Evolutionary conservation across 64 coral and sea anemone species (phyloP).

Genomic region (Catalaphyllia jardinei): DNA sequence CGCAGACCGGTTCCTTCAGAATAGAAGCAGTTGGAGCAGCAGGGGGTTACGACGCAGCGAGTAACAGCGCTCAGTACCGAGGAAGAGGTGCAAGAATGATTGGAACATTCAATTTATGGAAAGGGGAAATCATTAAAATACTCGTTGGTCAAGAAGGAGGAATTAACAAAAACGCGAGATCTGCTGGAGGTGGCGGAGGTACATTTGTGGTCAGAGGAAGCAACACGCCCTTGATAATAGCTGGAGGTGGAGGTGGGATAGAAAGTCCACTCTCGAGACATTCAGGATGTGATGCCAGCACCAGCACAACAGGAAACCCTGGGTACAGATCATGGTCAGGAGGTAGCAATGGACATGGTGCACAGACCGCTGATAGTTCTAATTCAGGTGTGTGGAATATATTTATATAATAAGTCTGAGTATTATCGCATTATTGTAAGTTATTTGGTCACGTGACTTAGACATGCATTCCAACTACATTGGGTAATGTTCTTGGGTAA

Average conservation of each 20-base stretch:
- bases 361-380: background rate
- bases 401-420: no score
- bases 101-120: no score
- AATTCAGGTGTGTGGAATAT: slow-evolving; percentile 16
- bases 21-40: no score
- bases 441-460: no score
- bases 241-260: slow-evolving; percentile 55
- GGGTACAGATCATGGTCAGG: slow-evolving; percentile 32
- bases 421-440: background rate
- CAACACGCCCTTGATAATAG: slow-evolving; percentile 50
- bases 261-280: background rate
- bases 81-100: no score
- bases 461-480: no score
- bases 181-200: slow-evolving; percentile 53
- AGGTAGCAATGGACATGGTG: background rate
- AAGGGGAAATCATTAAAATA: no score
- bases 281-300: slow-evolving; percentile 30
- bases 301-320: slow-evolving; percentile 39
- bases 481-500: no score
- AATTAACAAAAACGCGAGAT: background rate
- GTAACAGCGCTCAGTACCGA: no score
- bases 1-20: no score
- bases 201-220: slow-evolving; percentile 36
- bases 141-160: no score
- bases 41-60: no score